These are phyloP conservation scores for Rhabdomys dilectus DNA, from an alignment of 2,113 vertebrate genomes.

Conservation along the genomic window DNA sequence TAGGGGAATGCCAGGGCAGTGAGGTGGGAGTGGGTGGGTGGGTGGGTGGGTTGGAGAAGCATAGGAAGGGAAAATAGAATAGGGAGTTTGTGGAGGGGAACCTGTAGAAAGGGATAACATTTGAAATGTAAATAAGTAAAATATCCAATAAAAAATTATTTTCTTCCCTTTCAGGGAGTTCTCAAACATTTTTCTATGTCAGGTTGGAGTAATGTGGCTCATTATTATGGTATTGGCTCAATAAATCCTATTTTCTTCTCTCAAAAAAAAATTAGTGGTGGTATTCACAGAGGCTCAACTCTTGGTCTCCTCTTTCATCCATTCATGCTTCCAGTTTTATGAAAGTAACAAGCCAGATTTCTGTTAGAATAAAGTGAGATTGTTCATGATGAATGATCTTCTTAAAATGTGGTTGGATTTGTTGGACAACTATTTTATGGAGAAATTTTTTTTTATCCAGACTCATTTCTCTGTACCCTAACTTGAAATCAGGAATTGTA, in stretches of 20 bases:
- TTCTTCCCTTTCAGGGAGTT: conserved; percentile 34
- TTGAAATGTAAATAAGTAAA: too few species aligned
- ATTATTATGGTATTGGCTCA: not conserved
- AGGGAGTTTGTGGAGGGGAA: too few species aligned
- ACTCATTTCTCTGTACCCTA: not conserved
- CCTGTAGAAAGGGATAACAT: too few species aligned
- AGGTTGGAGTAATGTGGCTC: not conserved
- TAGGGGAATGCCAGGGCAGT: too few species aligned
- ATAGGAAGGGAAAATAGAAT: too few species aligned
- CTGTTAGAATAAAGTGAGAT: not conserved
- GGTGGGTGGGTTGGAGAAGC: too few species aligned
- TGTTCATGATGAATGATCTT: not conserved
- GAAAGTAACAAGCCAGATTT: not conserved
- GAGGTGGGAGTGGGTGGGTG: too few species aligned
- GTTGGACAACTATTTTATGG: not conserved
- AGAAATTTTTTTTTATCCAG: not conserved
- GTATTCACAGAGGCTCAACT: not conserved
- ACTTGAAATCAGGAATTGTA: not conserved
- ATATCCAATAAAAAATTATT: not conserved
- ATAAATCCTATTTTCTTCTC: not conserved
- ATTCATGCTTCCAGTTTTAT: not conserved
- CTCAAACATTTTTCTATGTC: not conserved
- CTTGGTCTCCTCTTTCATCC: too few species aligned
- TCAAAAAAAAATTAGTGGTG: not conserved
- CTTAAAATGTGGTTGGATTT: not conserved